Evolutionary conservation across 2,888 invertebrate species (phyloP).

Genomic region (Drosophila putrida): DNA sequence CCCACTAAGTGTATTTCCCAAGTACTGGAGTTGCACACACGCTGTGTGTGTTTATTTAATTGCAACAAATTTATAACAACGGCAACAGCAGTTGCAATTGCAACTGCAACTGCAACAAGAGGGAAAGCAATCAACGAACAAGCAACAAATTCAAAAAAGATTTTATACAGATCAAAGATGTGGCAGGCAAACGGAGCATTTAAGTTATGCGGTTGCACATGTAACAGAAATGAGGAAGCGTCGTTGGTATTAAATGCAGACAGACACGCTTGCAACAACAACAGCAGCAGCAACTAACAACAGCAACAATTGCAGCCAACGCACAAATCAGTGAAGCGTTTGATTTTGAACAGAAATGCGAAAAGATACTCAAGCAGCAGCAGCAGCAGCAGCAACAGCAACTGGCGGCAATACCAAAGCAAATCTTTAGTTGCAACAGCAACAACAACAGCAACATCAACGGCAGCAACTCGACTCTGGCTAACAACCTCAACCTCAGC

Average conservation of each 20-base stretch:
- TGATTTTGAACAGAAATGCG: constrained; percentile 62
- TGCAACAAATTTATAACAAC: constrained; percentile 57
- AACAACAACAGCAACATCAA: constrained; percentile 19
- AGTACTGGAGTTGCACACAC: constrained; percentile 39
- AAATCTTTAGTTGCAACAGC: constrained; percentile 38
- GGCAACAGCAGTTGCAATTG: constrained; percentile 19
- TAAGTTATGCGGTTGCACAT: constrained; percentile 71
- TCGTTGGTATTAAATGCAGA: constrained; percentile 40
- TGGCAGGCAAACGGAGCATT: constrained; percentile 44
- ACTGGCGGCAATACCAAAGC: constrained; percentile 44
- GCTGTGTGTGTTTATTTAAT: constrained; percentile 41
- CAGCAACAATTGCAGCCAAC: constrained; percentile 50
- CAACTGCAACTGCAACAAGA: constrained; percentile 5
- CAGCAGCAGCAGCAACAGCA: constrained; percentile 18
- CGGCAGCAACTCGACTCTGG: constrained; percentile 34
- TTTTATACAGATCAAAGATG: constrained; percentile 50
- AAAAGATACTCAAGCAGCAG: constrained; percentile 35
- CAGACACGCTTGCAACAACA: constrained; percentile 37
- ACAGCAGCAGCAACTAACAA: constrained; percentile 26
- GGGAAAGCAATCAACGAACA: constrained; percentile 1
- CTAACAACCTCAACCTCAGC: constrained; percentile 63
- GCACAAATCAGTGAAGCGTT: constrained; percentile 73
- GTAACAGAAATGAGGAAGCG: constrained; percentile 77
- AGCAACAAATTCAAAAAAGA: constrained; percentile 20
- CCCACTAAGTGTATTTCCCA: not conserved